phyloP scores from a whole-genome alignment of 2,888 invertebrate species.

The Calephelis perditalis region DNA sequence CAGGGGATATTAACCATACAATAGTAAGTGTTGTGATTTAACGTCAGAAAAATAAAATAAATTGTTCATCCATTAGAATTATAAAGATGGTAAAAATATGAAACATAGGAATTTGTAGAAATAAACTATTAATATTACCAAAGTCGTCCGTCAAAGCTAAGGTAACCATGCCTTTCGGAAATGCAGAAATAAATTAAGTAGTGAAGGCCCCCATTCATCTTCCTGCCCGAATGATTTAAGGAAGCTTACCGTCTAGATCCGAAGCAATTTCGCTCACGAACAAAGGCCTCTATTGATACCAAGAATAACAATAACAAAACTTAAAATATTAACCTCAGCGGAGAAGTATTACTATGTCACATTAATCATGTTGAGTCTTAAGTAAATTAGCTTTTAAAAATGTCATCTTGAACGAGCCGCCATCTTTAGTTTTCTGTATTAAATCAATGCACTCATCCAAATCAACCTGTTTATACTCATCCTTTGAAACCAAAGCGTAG shows the following conservation, averaged over 20 bases:
- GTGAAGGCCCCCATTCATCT: conserved; percentile 34
- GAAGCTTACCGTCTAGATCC: conserved; percentile 29
- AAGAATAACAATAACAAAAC: conserved; percentile 33
- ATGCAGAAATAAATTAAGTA: conserved; percentile 40
- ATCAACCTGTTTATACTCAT: conserved; percentile 45
- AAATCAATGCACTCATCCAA: conserved; percentile 57
- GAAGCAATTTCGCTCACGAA: conserved; percentile 29
- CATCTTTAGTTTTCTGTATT: conserved; percentile 38
- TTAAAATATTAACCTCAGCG: conserved; percentile 34
- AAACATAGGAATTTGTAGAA: too few relatives aligned
- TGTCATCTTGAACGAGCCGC: conserved; percentile 39
- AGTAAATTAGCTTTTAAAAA: conserved; percentile 48
- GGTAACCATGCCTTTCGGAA: conserved; percentile 16
- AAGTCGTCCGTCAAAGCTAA: conserved; percentile 3
- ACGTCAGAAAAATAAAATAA: too few relatives aligned
- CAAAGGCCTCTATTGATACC: conserved; percentile 36
- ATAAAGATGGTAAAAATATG: too few relatives aligned
- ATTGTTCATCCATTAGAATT: too few relatives aligned
- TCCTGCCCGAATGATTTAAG: conserved; percentile 38
- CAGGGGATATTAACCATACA: too few relatives aligned
- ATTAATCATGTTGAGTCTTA: conserved; percentile 42
- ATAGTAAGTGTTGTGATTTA: too few relatives aligned
- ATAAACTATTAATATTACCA: not conserved
- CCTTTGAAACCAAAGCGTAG: conserved; percentile 57
- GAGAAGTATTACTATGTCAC: conserved; percentile 34